Conservation (phyloP, 2,888 invertebrate genomes). For the Tachina lurida region DNA sequence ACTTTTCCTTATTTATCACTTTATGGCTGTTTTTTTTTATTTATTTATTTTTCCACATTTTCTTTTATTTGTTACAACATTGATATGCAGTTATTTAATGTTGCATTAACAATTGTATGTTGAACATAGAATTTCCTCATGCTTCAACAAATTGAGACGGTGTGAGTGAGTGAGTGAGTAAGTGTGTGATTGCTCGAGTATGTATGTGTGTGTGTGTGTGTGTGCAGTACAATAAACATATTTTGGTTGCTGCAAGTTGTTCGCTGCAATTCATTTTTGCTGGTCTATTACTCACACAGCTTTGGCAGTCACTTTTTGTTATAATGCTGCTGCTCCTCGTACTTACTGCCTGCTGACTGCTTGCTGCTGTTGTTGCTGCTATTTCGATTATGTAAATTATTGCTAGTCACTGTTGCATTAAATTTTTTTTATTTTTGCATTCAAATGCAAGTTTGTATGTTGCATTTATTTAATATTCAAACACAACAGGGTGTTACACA, state of each 20-base stretch:
- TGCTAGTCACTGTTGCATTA: conserved; percentile 61
- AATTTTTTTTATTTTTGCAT: background rate
- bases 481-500: conserved; percentile 64
- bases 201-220: background rate
- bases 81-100: conserved; percentile 55
- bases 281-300: conserved; percentile 42
- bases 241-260: conserved; percentile 41
- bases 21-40: conserved; percentile 32
- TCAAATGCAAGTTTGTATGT: conserved; percentile 1
- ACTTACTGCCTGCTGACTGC: background rate
- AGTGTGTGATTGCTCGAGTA: background rate
- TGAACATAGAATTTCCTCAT: conserved; percentile 64
- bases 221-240: background rate
- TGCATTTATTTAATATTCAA: conserved; percentile 27
- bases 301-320: conserved; percentile 40
- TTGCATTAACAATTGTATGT: conserved; percentile 48
- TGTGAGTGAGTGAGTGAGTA: background rate
- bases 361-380: conserved; percentile 22
- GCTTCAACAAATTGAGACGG: conserved; percentile 28
- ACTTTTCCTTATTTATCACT: conserved; percentile 61
- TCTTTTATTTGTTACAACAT: conserved; percentile 56
- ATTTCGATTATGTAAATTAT: conserved; percentile 65
- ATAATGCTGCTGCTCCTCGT: conserved; percentile 17
- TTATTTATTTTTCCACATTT: conserved; percentile 47
- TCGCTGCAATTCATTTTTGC: conserved; percentile 51